Base-by-base conservation (phyloP, 2,888 invertebrate genomes). In the Aphrophora alni region DNA sequence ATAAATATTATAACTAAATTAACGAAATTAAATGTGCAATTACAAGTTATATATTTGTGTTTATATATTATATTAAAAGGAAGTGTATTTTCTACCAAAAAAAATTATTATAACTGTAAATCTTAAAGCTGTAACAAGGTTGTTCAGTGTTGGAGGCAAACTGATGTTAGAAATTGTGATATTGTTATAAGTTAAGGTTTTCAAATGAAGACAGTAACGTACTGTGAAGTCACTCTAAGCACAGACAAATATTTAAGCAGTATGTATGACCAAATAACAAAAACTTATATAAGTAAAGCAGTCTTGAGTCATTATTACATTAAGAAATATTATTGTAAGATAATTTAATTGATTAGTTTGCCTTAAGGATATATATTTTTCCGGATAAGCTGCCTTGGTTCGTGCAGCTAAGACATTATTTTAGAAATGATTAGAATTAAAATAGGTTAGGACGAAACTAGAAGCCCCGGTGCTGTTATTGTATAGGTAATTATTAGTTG, bases 181-280 rank as follows among this genome's bases (percentile, higher is more conserved):
- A 59, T 59, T 59, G 21, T 59, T 59, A 59, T 59, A 59, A 59
- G 59, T 59, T 59, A 59, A 59, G 21, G 59, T 59, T 59, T 59
- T 59, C 59, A 59, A 7, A 21, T 21, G 59, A 59, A 59, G 59
- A 59, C 59, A 59, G 59, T 59, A 59, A 59, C 59, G 21, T 59
- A 59, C 59, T 8, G 59, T 59, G 59, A 59, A 59, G 5, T 59
- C 59, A 59, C 59, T 59, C 21, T 21, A 59, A 59, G 59, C 14
- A 7, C 59, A 59, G 59, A 59, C n/a, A 59, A 59, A 59, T 59
- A 59, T 59, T 59, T 59, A 44, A 59, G n/a, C 59, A 59, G 21
- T 59, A 59, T 59, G 10, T 44, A 14, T 21, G 59, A 59, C 59
- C 59, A 59, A 59, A 21, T n/a, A 59, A 59, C 59, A n/a, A 2